These are phyloP conservation scores for Dolichotis patagonum DNA, from an alignment of 2,113 vertebrate genomes.

Conservation along the genomic window DNA sequence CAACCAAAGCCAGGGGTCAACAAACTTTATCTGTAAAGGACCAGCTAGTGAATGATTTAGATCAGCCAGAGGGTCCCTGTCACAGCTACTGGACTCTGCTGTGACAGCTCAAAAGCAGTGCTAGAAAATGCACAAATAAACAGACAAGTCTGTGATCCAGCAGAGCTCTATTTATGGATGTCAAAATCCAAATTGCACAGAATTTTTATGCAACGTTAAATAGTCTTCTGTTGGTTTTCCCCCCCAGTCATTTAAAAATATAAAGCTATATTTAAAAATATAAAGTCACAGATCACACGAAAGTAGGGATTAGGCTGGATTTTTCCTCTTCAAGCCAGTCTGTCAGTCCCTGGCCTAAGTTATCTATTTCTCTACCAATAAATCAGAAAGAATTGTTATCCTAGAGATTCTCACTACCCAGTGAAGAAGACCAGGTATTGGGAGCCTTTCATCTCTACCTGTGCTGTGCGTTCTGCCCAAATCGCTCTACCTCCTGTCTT, in stretches of 20 bases:
- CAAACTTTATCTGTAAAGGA: not conserved
- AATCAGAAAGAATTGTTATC: not conserved
- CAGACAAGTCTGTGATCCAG: not conserved
- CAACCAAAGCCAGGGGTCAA: not conserved
- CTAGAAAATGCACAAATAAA: not conserved
- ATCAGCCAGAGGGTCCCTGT: not conserved
- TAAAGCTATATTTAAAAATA: conserved; percentile 29
- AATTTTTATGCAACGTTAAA: conserved; percentile 39
- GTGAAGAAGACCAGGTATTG: not conserved
- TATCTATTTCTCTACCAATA: not conserved
- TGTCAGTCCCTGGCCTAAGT: not conserved
- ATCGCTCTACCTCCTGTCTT: not conserved
- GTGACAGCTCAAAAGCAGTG: not conserved
- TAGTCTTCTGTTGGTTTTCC: conserved; percentile 34
- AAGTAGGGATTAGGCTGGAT: not conserved
- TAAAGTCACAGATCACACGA: not conserved
- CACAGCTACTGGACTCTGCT: not conserved
- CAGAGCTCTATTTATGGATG: not conserved
- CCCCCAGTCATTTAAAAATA: conserved; percentile 11
- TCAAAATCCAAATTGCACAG: conserved; percentile 43
- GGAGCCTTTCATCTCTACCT: not conserved
- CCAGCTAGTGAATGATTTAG: conserved; percentile 21
- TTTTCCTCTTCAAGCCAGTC: not conserved
- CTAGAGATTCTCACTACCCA: not conserved
- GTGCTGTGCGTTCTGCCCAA: not conserved